Conservation (phyloP, 2,888 invertebrate species). For the Blera fallax region DNA sequence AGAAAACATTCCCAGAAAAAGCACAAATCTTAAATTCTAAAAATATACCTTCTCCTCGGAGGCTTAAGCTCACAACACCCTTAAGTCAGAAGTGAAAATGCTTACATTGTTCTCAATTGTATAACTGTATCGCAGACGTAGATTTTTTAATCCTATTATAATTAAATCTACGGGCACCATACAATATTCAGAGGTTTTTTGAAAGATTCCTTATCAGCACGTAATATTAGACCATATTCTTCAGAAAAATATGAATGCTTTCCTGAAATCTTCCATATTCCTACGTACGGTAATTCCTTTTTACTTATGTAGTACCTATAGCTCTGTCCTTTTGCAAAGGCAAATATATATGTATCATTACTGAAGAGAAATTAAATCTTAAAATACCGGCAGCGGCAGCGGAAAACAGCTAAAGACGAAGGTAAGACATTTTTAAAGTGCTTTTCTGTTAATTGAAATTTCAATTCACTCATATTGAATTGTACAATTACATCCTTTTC, state of each 20-base stretch:
- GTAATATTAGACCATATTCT: not conserved
- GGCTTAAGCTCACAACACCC: no score
- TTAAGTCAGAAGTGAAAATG: no score
- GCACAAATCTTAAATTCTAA: no score
- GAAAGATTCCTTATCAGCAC: not conserved
- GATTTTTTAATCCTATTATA: not conserved
- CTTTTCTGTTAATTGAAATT: slow-evolving; percentile 47
- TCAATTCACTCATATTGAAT: slow-evolving; percentile 31
- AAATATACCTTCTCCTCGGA: no score
- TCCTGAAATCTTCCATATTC: not conserved
- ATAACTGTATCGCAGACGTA: not conserved
- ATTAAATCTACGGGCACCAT: not conserved
- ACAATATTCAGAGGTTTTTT: not conserved
- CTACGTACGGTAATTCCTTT: slow-evolving; percentile 2
- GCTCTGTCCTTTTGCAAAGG: not conserved
- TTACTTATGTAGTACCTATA: no score
- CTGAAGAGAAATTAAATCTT: slow-evolving; percentile 1
- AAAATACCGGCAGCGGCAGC: not conserved
- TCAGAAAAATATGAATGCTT: not conserved
- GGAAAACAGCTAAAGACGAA: no score
- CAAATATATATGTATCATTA: not conserved
- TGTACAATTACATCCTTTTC: slow-evolving; percentile 48
- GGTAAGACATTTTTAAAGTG: slow-evolving; percentile 15
- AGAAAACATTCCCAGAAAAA: no score
- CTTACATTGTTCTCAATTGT: not conserved